Percentiles rank a stretch among this genome's conserved stretches.
These are phyloP conservation scores for Heterohyrax brucei DNA, from an alignment of 2,797 vertebrate genomes.

Conservation along the genomic window DNA sequence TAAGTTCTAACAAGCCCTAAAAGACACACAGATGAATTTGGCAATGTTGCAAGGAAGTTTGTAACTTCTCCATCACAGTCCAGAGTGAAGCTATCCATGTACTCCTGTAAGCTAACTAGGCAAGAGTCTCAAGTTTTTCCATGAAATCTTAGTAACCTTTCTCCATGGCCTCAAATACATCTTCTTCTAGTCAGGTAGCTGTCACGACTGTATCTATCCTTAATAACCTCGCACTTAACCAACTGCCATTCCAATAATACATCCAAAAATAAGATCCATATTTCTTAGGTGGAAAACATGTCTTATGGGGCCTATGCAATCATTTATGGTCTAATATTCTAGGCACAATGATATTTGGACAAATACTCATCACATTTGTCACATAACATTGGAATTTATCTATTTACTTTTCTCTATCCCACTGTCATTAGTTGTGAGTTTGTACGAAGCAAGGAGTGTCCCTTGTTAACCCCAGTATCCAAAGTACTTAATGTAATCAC, in stretches of 20 bases:
- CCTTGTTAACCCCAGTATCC: background rate
- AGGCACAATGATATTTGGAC: background rate
- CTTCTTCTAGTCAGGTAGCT: background rate
- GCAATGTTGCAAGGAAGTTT: background rate
- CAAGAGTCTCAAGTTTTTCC: background rate
- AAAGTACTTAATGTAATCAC: background rate
- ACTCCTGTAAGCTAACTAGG: background rate
- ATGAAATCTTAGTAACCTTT: background rate
- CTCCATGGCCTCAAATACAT: background rate
- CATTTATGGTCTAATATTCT: background rate
- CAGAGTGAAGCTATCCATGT: background rate
- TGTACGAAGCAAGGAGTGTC: background rate
- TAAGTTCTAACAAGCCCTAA: background rate
- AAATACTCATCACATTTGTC: slow-evolving; percentile 1
- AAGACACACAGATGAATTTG: background rate
- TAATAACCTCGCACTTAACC: background rate
- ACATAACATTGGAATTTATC: background rate
- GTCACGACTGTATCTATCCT: background rate
- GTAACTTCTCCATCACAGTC: background rate
- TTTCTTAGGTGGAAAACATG: background rate
- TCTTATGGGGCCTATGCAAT: background rate
- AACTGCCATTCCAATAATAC: background rate
- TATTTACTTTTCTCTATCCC: background rate
- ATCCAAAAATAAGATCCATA: background rate
- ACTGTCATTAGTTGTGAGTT: background rate